Conservation (phyloP, 2,797 vertebrate species). For the Falco berigora region DNA sequence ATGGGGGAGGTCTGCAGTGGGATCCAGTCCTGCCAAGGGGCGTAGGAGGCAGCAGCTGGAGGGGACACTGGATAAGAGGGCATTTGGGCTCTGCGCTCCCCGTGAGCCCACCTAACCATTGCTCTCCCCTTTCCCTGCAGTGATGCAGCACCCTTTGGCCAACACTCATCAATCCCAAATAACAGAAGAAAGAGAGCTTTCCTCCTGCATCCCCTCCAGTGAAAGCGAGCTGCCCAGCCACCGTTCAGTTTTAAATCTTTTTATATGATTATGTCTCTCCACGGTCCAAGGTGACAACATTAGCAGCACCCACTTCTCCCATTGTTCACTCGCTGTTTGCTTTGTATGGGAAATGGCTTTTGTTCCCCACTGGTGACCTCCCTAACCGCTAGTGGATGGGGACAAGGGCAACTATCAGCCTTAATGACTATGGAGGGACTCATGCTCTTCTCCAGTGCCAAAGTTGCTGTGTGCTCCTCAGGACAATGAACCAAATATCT, state of each 20-base stretch:
- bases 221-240: neutral
- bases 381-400: neutral
- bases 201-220: neutral
- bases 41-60: neutral
- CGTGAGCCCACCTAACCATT: neutral
- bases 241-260: neutral
- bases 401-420: neutral
- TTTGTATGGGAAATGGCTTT: neutral
- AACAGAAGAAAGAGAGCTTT: neutral
- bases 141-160: neutral
- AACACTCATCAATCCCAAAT: neutral
- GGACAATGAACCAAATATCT: neutral
- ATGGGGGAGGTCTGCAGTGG: accelerated
- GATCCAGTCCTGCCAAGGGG: neutral
- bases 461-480: neutral
- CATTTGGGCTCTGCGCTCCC: neutral
- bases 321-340: neutral
- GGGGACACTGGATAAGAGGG: neutral
- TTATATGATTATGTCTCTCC: neutral
- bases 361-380: neutral
- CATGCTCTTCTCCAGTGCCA: neutral
- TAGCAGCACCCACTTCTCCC: neutral
- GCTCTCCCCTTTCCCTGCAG: neutral
- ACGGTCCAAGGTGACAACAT: neutral
- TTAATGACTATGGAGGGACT: neutral